These are phyloP conservation scores for Clunio marinus DNA, from an alignment of 2,888 invertebrate species.

Conservation along the genomic window DNA sequence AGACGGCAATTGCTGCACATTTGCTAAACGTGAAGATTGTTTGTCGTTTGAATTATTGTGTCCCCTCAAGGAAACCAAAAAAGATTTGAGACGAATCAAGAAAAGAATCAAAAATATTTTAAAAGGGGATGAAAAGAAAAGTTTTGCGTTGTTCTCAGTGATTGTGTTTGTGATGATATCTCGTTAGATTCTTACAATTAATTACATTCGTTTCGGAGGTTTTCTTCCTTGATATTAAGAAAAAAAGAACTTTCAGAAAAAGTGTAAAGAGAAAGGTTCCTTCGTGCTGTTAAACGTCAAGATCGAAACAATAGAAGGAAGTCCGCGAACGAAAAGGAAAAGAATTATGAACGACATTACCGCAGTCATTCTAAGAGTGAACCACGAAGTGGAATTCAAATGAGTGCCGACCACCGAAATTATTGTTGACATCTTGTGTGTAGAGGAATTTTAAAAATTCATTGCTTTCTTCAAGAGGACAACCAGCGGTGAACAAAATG, in stretches of 20 bases:
- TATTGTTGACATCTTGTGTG: conserved; percentile 37
- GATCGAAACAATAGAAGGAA: conserved; percentile 33
- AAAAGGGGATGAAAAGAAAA: conserved; percentile 1
- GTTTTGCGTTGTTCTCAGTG: background rate
- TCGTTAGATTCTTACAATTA: conserved; percentile 31
- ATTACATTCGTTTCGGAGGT: conserved; percentile 38
- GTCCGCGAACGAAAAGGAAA: conserved; percentile 27
- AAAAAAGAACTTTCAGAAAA: no score
- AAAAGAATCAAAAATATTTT: background rate
- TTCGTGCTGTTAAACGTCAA: no score
- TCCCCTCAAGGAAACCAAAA: background rate
- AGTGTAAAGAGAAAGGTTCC: no score
- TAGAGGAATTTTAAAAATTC: conserved; percentile 9
- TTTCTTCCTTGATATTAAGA: background rate
- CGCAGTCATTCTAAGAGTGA: conserved; percentile 29
- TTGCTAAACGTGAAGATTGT: conserved; percentile 29
- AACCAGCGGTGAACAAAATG: conserved; percentile 25
- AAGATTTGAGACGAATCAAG: background rate
- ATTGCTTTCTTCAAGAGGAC: conserved; percentile 18
- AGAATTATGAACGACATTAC: conserved; percentile 22
- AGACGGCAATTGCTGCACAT: conserved; percentile 29
- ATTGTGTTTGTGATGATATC: background rate
- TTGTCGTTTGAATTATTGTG: conserved; percentile 38
- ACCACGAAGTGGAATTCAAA: conserved; percentile 37
- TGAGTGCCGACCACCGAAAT: no score